Evolutionary conservation across 2,797 vertebrate genomes (phyloP), one percentile per base, ranked within the genome.

Genomic region (Geotrypetes seraphini): DNA sequence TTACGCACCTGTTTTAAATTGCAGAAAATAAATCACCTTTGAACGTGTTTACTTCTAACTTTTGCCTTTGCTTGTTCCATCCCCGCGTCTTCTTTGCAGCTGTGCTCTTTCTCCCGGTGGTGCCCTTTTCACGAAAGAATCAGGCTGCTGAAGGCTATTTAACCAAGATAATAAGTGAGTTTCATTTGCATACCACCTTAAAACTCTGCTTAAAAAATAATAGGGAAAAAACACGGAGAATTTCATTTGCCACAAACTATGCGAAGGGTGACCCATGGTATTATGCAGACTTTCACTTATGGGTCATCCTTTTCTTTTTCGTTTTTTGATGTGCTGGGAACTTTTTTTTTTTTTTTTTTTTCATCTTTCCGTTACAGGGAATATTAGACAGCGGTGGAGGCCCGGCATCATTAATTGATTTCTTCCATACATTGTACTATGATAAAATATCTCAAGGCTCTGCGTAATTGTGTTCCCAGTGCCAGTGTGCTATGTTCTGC

Each of bases 401-500:
- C 54, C 47, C 62, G 48, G 50, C 55, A 57, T 78, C 71, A 83
- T 81, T 84, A 83, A 83, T 83, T 83, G 82, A 82, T 82, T 84
- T 75, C 69, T 68, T 60, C 69, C 57, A 79, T 76, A 73, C 69
- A 82, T 83, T 79, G 71, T 73, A 48, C 75, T 52, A 67, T 60
- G 77, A 81, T 78, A 81, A 78, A 77, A 73, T 84, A 82, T 85
- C 84, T 84, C 78, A 85, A 84, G 78, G 77, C 81, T 84, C 71
- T 72, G 76, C 75, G 82, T 86, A 84, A 86, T 81, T 83, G 83
- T 78, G 68, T 78, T 81, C 75, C 59, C 72, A 56, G 62, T 78
- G 73, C 75, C 65, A 63, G 69, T 52, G 47, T 71, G 75, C 74
- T 69, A 35, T 72, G 73, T 66, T 63, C 70, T 69, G 79, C 78